phyloP scores from a whole-genome alignment of 35 echinoderm and acorn worm species.

The Holothuria glaberrima region DNA sequence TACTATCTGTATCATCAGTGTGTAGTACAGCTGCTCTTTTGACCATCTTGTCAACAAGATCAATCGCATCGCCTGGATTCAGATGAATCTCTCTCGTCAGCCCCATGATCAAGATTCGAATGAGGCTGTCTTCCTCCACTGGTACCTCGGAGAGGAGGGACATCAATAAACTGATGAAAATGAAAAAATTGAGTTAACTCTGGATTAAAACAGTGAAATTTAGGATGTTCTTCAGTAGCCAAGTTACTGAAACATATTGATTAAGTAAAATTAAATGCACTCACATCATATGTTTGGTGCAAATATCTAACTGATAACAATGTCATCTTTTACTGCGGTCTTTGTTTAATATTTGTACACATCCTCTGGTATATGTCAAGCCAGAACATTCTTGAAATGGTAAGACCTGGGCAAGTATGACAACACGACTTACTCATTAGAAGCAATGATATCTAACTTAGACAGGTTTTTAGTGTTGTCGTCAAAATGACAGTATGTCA shows the following conservation, averaged over 20 bases:
- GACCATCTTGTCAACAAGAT: conserved; percentile 88
- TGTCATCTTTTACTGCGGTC: not conserved
- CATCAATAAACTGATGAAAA: conserved; percentile 63
- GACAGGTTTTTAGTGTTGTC: no score
- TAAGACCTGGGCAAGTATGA: no score
- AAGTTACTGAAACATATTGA: no score
- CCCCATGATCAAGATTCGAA: conserved; percentile 90
- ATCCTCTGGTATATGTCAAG: no score
- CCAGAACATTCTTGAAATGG: no score
- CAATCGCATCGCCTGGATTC: conserved; percentile 78
- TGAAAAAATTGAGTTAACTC: not conserved
- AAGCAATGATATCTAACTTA: no score
- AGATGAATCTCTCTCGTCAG: conserved; percentile 71
- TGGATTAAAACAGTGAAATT: not conserved
- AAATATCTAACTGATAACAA: not conserved
- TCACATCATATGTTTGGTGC: no score
- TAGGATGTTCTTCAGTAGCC: no score
- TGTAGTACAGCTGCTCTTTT: conserved; percentile 78
- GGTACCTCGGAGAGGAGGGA: conserved; percentile 89
- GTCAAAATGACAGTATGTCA: no score
- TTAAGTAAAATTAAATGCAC: no score
- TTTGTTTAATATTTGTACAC: no score
- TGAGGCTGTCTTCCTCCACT: conserved; percentile 91
- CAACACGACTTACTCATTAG: no score
- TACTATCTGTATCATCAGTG: conserved; percentile 69